Evolutionary conservation across 2,888 invertebrate genomes (phyloP).

Genomic region (Thereva nobilitata): DNA sequence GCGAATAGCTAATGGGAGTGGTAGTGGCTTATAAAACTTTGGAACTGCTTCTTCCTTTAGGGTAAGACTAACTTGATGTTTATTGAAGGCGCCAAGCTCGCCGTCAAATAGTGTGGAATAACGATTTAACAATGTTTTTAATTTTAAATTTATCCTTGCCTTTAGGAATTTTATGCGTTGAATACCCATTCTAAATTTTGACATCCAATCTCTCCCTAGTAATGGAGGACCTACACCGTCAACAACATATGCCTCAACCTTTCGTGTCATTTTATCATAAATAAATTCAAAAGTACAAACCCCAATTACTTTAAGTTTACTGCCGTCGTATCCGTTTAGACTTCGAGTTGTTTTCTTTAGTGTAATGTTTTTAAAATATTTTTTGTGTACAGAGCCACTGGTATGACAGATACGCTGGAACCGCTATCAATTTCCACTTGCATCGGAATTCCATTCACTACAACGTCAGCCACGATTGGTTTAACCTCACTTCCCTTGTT

Average conservation of each 20-base stretch:
- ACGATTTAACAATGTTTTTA: slow-evolving; percentile 27
- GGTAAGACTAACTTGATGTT: slow-evolving; percentile 34
- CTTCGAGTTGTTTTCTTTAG: slow-evolving; percentile 12
- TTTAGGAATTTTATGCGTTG: slow-evolving; percentile 35
- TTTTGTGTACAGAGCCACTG: slow-evolving; percentile 33
- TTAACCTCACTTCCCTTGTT: not conserved
- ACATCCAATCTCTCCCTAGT: slow-evolving; percentile 36
- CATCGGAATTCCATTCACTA: slow-evolving; percentile 35
- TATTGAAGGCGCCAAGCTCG: slow-evolving; percentile 39
- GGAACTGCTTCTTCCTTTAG: slow-evolving; percentile 37
- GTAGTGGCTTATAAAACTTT: slow-evolving; percentile 28
- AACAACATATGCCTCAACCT: slow-evolving; percentile 35
- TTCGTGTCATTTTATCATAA: slow-evolving; percentile 25
- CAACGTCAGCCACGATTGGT: not conserved
- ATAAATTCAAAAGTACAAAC: slow-evolving; percentile 33
- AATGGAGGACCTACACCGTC: slow-evolving; percentile 41
- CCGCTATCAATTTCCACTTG: slow-evolving; percentile 42
- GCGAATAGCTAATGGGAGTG: slow-evolving; percentile 32
- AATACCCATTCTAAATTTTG: slow-evolving; percentile 20
- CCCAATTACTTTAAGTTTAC: slow-evolving; percentile 34
- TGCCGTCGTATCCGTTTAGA: slow-evolving; percentile 39
- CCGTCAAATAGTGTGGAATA: slow-evolving; percentile 36
- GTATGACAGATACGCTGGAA: slow-evolving; percentile 38
- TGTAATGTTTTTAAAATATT: slow-evolving; percentile 13
- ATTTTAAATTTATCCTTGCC: slow-evolving; percentile 8